Base-by-base conservation (phyloP, 2,888 invertebrate genomes). In the Mantis religiosa region DNA sequence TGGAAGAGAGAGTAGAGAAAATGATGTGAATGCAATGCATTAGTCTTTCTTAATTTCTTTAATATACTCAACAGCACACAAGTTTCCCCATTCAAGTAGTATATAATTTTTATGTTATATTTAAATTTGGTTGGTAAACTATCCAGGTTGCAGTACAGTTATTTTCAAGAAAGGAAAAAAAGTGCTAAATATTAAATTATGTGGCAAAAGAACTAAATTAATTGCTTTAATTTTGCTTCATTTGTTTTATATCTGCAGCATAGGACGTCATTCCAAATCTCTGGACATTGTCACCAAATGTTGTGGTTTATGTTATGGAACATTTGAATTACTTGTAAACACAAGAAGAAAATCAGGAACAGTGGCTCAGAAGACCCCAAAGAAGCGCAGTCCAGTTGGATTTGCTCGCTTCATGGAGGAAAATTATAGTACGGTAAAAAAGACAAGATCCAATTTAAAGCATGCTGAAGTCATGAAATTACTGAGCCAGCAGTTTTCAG, bases 231-330 rank as follows among this genome's bases (percentile, higher is more conserved):
- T 41, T 41, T 41, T 41, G 41, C 41, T 83, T 90, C 89, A 88
- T 54, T 83, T 88, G 85, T 71, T 71, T 88, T 90, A 89, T 91
- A 90, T 83, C 93, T 94, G 28, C 93, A 97, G 97, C 92, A 94
- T 97, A 92, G 96, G 96, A 89, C 95, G 97, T 84, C 97, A 97
- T 92, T 96, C 97, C 0, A 97, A 97, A 93, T 97, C 97, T 0
- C 93, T 97, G 90, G 96, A 97, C 92, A 93, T 95, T 0, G 95
- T 95, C 3, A 95, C 94, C 85, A 97, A 97, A 93, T 95, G 96
- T 28, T 97, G 97, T 93, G 97, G 97, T 0, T 95, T 95, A 91
- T 97, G 97, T 91, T 94, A 94, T 4, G 97, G 97, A 0, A 95
- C 94, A 86, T 97, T 97, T 92, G 95, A 96, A 91, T 92, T 97